Evolutionary conservation across 2,797 vertebrate genomes (phyloP).

Genomic region (Erethizon dorsatum): DNA sequence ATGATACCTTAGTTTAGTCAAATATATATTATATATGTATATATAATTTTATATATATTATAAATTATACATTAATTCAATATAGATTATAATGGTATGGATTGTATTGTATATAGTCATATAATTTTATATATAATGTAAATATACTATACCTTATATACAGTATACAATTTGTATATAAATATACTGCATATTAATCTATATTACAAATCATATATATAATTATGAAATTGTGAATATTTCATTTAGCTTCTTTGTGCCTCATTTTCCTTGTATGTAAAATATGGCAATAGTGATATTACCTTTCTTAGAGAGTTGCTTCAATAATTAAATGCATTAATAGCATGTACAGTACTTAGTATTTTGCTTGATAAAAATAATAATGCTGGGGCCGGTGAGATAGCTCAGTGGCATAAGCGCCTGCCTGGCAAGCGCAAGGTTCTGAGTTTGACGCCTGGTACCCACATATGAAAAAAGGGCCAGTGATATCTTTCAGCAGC

Average conservation of each 20-base stretch:
- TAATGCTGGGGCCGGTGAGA: neutral
- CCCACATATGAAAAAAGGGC: no score
- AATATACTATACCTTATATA: neutral
- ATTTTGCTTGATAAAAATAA: neutral
- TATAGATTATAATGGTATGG: neutral
- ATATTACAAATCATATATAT: neutral
- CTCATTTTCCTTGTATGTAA: neutral
- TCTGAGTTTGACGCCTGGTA: no score
- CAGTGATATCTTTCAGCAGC: no score
- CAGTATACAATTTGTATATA: neutral
- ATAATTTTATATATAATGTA: neutral
- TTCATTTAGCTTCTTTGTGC: neutral
- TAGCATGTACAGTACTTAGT: neutral
- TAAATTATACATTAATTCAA: neutral
- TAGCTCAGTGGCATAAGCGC: no score
- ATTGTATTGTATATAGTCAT: neutral
- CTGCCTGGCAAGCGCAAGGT: no score
- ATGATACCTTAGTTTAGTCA: neutral
- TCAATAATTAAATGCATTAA: constrained; percentile 4
- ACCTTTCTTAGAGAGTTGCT: neutral
- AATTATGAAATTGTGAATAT: neutral
- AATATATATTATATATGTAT: neutral
- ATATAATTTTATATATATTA: neutral
- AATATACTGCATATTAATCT: neutral
- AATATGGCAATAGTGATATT: neutral